Conservation (phyloP, 2,113 vertebrate genomes). For the Ptilorrhoa leucosticta region DNA sequence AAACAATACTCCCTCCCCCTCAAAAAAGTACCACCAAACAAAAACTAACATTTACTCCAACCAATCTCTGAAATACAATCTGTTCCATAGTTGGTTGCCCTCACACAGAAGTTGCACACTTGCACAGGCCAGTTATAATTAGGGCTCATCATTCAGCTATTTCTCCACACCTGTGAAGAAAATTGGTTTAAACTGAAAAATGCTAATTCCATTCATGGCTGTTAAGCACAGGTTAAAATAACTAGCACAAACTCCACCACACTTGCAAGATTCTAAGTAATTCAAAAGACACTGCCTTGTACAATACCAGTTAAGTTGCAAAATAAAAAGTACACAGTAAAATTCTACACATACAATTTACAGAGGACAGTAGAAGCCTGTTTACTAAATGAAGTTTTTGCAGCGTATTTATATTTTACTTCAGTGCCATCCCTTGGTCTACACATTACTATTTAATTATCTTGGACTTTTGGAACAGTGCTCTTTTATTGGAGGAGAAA, state of each 20-base stretch:
- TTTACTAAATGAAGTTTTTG: neutral
- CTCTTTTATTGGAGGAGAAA: neutral
- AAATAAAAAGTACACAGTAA: neutral
- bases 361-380: neutral
- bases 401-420: neutral
- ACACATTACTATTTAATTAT: neutral
- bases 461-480: neutral
- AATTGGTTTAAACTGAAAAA: neutral
- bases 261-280: neutral
- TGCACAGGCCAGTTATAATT: neutral
- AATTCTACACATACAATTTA: neutral
- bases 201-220: neutral
- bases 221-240: neutral
- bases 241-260: neutral
- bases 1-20: fast-evolving
- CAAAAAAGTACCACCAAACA: neutral
- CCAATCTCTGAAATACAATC: neutral
- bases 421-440: neutral
- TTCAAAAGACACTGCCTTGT: neutral
- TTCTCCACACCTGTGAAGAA: neutral
- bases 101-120: neutral
- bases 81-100: neutral
- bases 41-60: neutral
- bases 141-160: neutral
- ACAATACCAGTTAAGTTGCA: neutral